Conservation (phyloP, 2,888 invertebrate species). For the Synergus gifuensis region DNA sequence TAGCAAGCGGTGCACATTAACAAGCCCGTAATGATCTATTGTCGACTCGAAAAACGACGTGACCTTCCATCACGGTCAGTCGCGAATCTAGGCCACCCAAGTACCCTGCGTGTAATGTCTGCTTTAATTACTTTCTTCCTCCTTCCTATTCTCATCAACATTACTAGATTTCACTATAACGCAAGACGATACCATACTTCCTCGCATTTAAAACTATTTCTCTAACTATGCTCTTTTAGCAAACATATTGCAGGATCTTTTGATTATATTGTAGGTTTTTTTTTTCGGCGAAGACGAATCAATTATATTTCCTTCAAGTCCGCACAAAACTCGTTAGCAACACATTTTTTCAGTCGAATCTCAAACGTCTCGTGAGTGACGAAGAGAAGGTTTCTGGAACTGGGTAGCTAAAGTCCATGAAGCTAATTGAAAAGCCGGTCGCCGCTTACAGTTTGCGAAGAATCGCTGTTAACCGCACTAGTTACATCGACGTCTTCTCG, state of each 20-base stretch:
- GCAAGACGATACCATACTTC: no score
- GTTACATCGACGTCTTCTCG: slow-evolving; percentile 47
- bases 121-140: slow-evolving; percentile 32
- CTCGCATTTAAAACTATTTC: no score
- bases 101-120: slow-evolving; percentile 6
- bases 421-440: slow-evolving; percentile 54
- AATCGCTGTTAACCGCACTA: slow-evolving; percentile 51
- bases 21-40: slow-evolving; percentile 10
- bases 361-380: slow-evolving; percentile 14
- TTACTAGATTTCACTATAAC: neutral
- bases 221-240: no score
- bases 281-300: slow-evolving; percentile 11
- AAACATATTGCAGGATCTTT: neutral
- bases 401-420: slow-evolving; percentile 46
- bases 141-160: neutral
- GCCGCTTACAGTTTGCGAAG: slow-evolving; percentile 47
- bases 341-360: slow-evolving; percentile 9
- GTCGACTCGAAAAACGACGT: neutral
- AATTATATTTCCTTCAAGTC: slow-evolving; percentile 25
- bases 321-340: slow-evolving; percentile 38
- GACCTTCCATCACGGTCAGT: slow-evolving; percentile 30
- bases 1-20: neutral
- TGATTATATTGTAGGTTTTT: neutral
- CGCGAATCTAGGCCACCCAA: slow-evolving; percentile 18
- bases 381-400: slow-evolving; percentile 6